These are phyloP conservation scores for Salminus brasiliensis DNA, from an alignment of 2,113 vertebrate genomes.

Conservation along the genomic window DNA sequence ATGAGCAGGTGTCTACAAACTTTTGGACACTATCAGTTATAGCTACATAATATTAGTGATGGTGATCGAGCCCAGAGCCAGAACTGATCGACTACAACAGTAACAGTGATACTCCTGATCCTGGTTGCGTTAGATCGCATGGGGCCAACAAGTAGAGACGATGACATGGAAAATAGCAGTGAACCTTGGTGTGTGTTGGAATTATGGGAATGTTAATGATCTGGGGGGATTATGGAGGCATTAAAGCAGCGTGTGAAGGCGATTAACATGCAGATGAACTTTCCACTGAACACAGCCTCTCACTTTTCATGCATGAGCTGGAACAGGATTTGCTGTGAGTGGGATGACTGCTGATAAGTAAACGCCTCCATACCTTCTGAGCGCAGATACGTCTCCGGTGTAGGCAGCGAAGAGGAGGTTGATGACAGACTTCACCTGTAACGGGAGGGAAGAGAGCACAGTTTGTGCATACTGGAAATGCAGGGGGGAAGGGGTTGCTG, in stretches of 20 bases:
- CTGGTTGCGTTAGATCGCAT: too few species aligned
- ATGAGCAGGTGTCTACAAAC: too few species aligned
- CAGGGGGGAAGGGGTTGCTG: neutral
- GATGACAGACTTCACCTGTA: slow-evolving; percentile 96
- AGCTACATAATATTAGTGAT: too few species aligned
- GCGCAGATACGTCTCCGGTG: slow-evolving; percentile 93
- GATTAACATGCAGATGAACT: neutral
- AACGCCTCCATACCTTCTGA: slow-evolving; percentile 82
- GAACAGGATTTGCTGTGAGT: neutral
- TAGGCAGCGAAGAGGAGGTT: slow-evolving; percentile 96
- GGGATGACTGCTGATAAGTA: neutral
- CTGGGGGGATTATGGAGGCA: neutral
- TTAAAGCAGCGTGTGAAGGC: neutral
- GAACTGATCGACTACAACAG: too few species aligned
- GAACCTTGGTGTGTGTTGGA: neutral
- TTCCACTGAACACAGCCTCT: neutral
- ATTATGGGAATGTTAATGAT: neutral
- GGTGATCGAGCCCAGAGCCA: too few species aligned
- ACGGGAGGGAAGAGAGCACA: slow-evolving; percentile 50
- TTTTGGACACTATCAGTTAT: too few species aligned
- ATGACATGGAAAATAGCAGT: too few species aligned
- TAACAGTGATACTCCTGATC: too few species aligned
- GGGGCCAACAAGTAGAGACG: too few species aligned
- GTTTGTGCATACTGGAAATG: slow-evolving; percentile 19
- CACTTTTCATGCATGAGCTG: neutral